A percentile compares a stretch with the other conserved stretches of the same genome.
These are phyloP conservation scores for Fundulus diaphanus DNA, from an alignment of 2,797 vertebrate species.

Conservation along the genomic window DNA sequence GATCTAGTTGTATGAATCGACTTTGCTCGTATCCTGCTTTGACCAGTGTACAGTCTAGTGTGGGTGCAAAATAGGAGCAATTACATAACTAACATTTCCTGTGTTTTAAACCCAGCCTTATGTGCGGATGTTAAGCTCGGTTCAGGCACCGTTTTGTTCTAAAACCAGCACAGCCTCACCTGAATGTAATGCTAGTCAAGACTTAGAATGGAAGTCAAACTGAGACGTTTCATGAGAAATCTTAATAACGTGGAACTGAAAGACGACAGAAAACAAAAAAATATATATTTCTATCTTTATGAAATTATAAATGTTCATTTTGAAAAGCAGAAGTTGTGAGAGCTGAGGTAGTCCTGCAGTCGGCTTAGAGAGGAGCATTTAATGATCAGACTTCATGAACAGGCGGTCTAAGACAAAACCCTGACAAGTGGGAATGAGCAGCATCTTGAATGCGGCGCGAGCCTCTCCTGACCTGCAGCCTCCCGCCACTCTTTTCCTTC, in stretches of 20 bases:
- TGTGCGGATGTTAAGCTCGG: neutral
- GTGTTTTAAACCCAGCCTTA: neutral
- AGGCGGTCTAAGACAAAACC: neutral
- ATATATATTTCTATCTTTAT: neutral
- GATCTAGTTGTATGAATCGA: neutral
- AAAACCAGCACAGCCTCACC: neutral
- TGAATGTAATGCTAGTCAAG: neutral
- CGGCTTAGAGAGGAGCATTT: constrained; percentile 17
- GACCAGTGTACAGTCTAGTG: neutral
- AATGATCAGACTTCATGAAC: constrained; percentile 12
- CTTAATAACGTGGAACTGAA: neutral
- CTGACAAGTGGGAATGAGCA: constrained; percentile 13
- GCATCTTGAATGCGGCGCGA: constrained; percentile 9
- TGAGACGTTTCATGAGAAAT: neutral
- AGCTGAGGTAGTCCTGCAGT: constrained; percentile 62
- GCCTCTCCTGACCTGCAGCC: constrained; percentile 20
- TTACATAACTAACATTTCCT: too few relatives aligned
- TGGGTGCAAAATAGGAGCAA: neutral
- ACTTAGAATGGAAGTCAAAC: neutral
- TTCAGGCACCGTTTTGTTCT: neutral
- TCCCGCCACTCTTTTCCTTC: constrained; percentile 11
- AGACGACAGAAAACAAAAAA: neutral
- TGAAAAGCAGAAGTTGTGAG: constrained; percentile 6
- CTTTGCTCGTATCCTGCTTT: neutral
- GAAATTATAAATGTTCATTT: constrained; percentile 20